Percentiles rank a stretch among this genome's conserved stretches.
Conservation (phyloP, 2,797 vertebrate genomes). For the Sebastes trivittatus region DNA sequence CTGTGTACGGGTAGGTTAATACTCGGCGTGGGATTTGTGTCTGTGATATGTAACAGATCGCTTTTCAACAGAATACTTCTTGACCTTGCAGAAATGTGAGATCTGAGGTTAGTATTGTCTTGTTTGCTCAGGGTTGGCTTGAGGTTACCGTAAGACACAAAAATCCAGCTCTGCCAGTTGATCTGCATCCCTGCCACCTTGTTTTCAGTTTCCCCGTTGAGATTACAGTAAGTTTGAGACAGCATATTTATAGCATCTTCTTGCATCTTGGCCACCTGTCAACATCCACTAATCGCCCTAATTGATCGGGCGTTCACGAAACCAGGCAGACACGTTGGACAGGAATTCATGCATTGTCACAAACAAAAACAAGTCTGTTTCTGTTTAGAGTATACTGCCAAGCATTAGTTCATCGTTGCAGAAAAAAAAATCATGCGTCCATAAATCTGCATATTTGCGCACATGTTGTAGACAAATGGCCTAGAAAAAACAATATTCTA, state of each 20-base stretch:
- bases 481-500: background rate
- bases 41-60: too few relatives aligned
- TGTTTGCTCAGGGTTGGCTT: background rate
- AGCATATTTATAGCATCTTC: background rate
- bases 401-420: background rate
- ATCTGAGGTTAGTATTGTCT: background rate
- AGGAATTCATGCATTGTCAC: background rate
- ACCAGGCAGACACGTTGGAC: background rate
- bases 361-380: background rate
- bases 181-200: background rate
- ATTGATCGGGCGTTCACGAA: background rate
- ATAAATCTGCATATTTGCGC: too few relatives aligned
- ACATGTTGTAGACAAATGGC: too few relatives aligned
- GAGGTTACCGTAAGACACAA: background rate
- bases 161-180: constrained; percentile 15
- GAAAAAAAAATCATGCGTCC: background rate
- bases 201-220: background rate
- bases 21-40: too few relatives aligned
- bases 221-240: background rate
- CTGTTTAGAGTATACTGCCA: background rate
- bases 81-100: background rate
- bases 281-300: background rate
- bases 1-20: too few relatives aligned
- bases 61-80: too few relatives aligned
- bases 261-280: background rate